Evolutionary conservation across 2,888 invertebrate genomes (phyloP).

Genomic region (Pasiphila rectangulata): DNA sequence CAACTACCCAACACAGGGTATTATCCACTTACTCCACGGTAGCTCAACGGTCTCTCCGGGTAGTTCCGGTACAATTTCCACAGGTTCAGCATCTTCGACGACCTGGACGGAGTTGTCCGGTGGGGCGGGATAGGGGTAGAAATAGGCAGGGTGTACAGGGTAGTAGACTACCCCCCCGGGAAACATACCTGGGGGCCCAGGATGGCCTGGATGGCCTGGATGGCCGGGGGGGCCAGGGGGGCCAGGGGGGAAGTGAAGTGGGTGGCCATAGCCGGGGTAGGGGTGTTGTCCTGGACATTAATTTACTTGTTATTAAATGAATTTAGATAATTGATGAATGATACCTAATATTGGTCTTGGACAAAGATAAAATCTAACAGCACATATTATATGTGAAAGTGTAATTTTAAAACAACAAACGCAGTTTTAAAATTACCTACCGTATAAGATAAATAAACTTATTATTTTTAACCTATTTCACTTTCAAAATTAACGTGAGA

Average conservation of each 20-base stretch:
- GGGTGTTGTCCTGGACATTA: constrained; percentile 57
- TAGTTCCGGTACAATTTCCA: constrained; percentile 59
- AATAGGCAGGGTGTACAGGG: constrained; percentile 69
- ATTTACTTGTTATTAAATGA: constrained; percentile 38
- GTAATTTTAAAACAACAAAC: not conserved
- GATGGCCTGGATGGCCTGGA: constrained; percentile 35
- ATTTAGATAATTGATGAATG: not conserved
- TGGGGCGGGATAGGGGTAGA: constrained; percentile 62
- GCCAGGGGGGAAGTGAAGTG: constrained; percentile 45
- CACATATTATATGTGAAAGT: not conserved
- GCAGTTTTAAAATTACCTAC: not conserved
- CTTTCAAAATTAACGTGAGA: too few species aligned
- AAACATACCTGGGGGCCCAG: too few species aligned
- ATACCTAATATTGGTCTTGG: not conserved
- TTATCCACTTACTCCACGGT: constrained; percentile 71
- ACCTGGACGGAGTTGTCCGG: constrained; percentile 48
- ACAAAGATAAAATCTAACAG: not conserved
- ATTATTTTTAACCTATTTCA: too few species aligned
- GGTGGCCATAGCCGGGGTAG: constrained; percentile 66
- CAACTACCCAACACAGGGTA: constrained; percentile 19
- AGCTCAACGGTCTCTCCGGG: constrained; percentile 75
- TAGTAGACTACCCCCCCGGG: constrained; percentile 58
- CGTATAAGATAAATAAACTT: too few species aligned
- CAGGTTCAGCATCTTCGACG: constrained; percentile 50
- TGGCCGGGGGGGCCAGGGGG: constrained; percentile 38